These are phyloP conservation scores for Dicerorhinus sumatrensis DNA, from an alignment of 2,113 vertebrate genomes.

Conservation along the genomic window DNA sequence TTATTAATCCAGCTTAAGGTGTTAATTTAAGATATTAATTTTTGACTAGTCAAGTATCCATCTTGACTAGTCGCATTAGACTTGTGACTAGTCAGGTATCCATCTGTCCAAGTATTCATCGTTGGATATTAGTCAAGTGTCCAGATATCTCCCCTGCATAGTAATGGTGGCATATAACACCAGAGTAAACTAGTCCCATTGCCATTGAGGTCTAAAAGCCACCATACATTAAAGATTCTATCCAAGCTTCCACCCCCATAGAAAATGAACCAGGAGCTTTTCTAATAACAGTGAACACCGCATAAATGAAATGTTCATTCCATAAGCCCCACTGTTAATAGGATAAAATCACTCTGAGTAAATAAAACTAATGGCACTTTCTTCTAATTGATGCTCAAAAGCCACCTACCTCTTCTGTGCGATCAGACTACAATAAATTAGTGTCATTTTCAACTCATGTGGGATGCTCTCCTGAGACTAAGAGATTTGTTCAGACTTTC, in stretches of 20 bases:
- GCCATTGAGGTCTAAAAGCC: constrained; percentile 30
- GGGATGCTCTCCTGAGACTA: not conserved
- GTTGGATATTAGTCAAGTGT: not conserved
- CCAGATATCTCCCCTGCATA: not conserved
- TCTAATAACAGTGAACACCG: constrained; percentile 28
- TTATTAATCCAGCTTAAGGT: constrained; percentile 37
- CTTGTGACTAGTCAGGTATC: not conserved
- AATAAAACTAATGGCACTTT: constrained; percentile 26
- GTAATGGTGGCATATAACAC: constrained; percentile 3
- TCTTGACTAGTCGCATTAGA: not conserved
- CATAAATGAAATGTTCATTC: constrained; percentile 32
- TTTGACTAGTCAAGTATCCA: not conserved
- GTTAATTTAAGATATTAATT: constrained; percentile 36
- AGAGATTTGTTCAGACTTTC: constrained; percentile 39
- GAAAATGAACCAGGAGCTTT: constrained; percentile 14
- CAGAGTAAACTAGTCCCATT: not conserved
- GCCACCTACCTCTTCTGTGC: not conserved
- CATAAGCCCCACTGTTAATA: constrained; percentile 31
- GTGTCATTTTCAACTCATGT: not conserved
- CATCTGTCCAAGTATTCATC: not conserved
- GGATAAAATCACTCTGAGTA: constrained; percentile 29
- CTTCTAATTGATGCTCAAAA: constrained; percentile 48
- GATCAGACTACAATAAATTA: constrained; percentile 40
- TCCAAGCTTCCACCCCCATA: not conserved
- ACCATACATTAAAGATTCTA: constrained; percentile 28